Conservation (phyloP, 2,113 vertebrate genomes). For the Cyprinodon brontotheroides region DNA sequence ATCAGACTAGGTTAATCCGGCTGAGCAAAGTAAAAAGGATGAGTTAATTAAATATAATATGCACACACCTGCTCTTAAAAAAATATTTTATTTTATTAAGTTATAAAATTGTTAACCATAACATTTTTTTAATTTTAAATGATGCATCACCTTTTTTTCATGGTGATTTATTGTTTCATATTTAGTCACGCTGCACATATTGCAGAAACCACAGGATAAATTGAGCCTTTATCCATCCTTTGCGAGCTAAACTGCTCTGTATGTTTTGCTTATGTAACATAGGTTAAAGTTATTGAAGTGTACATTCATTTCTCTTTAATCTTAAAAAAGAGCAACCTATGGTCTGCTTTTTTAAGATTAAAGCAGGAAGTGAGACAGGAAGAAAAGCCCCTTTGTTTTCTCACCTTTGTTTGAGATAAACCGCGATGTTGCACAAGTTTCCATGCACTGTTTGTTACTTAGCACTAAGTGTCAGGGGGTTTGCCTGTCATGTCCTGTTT, state of each 20-base stretch:
- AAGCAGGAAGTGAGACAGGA: not conserved
- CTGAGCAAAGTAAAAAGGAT: not conserved
- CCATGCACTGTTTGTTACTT: constrained; percentile 14
- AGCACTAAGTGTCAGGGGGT: not conserved
- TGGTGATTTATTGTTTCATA: not conserved
- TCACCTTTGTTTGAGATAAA: constrained; percentile 12
- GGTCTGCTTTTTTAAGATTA: not conserved
- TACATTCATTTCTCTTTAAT: not conserved
- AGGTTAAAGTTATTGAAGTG: fast-evolving
- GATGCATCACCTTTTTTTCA: not conserved
- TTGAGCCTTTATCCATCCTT: not conserved
- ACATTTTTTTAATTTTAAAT: not conserved
- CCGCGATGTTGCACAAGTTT: constrained; percentile 36
- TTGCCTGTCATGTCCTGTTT: not conserved
- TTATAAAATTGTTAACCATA: no score
- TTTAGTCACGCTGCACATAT: not conserved
- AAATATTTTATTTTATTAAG: not conserved
- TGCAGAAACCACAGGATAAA: not conserved
- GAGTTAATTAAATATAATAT: no score
- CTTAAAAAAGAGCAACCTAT: fast-evolving
- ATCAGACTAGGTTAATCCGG: not conserved
- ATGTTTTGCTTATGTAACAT: fast-evolving
- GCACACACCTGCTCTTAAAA: no score
- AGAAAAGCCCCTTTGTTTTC: not conserved
- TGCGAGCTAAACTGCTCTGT: not conserved